Conservation (phyloP, 2,797 vertebrate species). For the Simalia tracyae region DNA sequence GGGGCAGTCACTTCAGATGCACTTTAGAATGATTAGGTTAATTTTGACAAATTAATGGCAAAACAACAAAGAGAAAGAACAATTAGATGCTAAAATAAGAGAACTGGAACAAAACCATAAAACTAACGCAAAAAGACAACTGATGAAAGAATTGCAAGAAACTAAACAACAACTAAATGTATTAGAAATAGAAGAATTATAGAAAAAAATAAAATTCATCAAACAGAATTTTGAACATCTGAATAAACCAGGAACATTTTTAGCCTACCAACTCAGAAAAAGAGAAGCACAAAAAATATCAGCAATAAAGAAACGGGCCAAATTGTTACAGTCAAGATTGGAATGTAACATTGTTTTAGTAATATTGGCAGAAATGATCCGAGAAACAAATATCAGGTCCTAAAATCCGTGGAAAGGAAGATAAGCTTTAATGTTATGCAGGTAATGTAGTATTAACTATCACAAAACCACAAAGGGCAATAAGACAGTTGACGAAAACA, state of each 20-base stretch:
- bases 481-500: background rate
- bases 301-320: background rate
- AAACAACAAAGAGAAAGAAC: slow-evolving; percentile 24
- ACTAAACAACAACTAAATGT: background rate
- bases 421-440: background rate
- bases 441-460: background rate
- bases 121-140: background rate
- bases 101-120: background rate
- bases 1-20: background rate
- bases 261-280: background rate
- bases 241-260: background rate
- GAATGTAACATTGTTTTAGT: background rate
- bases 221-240: background rate
- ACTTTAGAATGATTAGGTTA: background rate
- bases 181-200: background rate
- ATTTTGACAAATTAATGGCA: background rate
- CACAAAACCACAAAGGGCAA: background rate
- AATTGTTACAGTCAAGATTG: background rate
- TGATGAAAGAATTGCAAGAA: background rate
- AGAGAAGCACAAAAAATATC: background rate
- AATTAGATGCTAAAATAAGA: slow-evolving; percentile 7
- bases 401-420: background rate
- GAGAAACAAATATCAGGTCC: background rate
- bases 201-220: too few species aligned
- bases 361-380: background rate